Base-by-base conservation (phyloP, 2,888 invertebrate species). In the Frankliniella intonsa region DNA sequence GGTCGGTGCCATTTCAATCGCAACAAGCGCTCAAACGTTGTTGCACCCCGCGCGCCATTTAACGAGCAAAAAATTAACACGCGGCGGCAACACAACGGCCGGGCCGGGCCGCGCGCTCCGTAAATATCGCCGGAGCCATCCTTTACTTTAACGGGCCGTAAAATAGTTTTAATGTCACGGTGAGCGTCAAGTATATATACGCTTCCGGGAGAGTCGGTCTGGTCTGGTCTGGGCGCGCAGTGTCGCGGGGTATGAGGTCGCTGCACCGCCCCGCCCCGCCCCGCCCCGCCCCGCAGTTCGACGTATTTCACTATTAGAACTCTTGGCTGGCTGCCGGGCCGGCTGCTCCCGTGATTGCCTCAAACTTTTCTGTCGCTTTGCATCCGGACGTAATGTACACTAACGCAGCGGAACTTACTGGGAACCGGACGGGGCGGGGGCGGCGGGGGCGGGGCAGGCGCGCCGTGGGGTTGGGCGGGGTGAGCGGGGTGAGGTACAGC, bases 11-110 rank as follows among this genome's bases (percentile, higher is more conserved):
- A 19, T 62, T 62, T 62, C 62, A 62, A 62, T 62, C 55, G 55
- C 55, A 17, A 62, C 7, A 17, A 62, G 62, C 62, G 62, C 11
- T 17, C n/a, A n/a, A 62, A n/a, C n/a, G 62, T 8, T 62, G 14
- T n/a, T 55, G 55, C 55, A 55, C 55, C 14, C 55, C 55, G 55
- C 17, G 55, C 55, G 55, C 55, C 12, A 22, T 76, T 76, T 76
- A 76, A 76, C 69, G 69, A 76, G 69, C 69, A 76, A 76, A 76
- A 76, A 76, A 76, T 76, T 76, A 76, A 76, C 69, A 76, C 69
- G 22, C 69, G 62, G 62, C 62, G 62, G 69, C 69, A 76, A 76
- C 69, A 76, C 69, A 38, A 38, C 38, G 38, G 38, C 38, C 38
- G 38, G 38, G 14, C 55, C 38, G 38, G 17, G 69, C 11, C 69